Base-by-base conservation (phyloP, 2,888 invertebrate species). In the Zygogramma bicolorata region DNA sequence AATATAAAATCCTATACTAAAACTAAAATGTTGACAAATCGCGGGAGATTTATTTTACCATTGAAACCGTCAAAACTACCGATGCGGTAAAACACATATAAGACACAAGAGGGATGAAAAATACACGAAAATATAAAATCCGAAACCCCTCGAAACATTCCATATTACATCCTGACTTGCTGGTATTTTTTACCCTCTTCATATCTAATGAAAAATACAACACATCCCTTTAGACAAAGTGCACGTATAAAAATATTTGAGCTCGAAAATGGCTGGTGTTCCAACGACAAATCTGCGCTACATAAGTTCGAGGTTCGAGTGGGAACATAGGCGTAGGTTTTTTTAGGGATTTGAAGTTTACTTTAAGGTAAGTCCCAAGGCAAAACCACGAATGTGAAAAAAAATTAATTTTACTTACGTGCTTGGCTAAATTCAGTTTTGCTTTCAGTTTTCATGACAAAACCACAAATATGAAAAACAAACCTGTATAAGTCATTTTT, bases 181-280 rank as follows among this genome's bases (percentile, higher is more conserved):
- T 34, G 62, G 68, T 75, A 76, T 78, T 79, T 80, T 81, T 80
- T 79, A 77, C 79, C 80, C 76, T 76, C 79, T 76, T 75, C 78
- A 73, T 75, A 75, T 75, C 77, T 79, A 81, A 81, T 81, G 81
- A 81, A 81, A 81, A 80, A 81, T 81, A 81, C 78, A 80, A 79
- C 80, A 79, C 79, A 77, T 79, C 79, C 81, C 79, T 84, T 84
- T 85, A 85, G 86, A 86, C 85, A 86, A 86, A 86, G 85, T 86
- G 84, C 81, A 81, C 81, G 82, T 82, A 85, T 85, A 86, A 86
- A 86, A 85, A 86, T 86, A 82, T 83, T 85, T 85, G 85, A 83
- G 85, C 83, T 82, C 82, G 85, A 84, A 85, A 86, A 85, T 84
- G 83, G 83, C 78, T 82, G 84, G 84, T 82, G 79, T 80, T 81